Conservation (phyloP, 2,888 invertebrate genomes). For the Drosophila dives region DNA sequence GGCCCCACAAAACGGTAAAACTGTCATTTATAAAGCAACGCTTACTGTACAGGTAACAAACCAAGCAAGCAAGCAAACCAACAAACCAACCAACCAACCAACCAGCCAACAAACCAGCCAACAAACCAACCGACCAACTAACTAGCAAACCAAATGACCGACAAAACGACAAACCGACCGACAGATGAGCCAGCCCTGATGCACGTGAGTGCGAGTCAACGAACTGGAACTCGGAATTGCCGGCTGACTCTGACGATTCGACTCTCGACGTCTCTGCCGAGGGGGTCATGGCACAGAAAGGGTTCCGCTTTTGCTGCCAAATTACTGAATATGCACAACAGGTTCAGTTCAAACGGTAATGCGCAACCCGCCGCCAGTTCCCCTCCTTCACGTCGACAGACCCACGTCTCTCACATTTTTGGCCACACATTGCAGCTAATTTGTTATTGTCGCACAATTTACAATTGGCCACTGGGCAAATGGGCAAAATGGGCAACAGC, state of each 20-base stretch:
- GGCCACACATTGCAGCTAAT: constrained; percentile 69
- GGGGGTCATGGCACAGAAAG: constrained; percentile 47
- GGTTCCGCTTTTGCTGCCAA: constrained; percentile 68
- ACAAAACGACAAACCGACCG: constrained; percentile 16
- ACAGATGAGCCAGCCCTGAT: constrained; percentile 24
- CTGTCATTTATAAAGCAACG: constrained; percentile 70
- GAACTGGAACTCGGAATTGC: constrained; percentile 71
- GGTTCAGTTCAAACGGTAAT: constrained; percentile 70
- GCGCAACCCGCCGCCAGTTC: constrained; percentile 5
- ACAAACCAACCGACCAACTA: constrained; percentile 20
- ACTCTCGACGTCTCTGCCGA: constrained; percentile 43
- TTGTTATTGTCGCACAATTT: constrained; percentile 79
- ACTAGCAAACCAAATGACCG: constrained; percentile 13
- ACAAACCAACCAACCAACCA: constrained; percentile 13
- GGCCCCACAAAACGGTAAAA: constrained; percentile 71
- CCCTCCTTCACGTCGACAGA: background rate
- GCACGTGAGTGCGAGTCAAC: constrained; percentile 78
- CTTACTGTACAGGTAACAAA: constrained; percentile 47
- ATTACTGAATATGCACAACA: constrained; percentile 69
- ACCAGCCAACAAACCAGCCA: constrained; percentile 12
- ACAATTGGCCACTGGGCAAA: constrained; percentile 43
- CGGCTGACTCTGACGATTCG: constrained; percentile 50
- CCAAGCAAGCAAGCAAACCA: constrained; percentile 2
- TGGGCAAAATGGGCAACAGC: constrained; percentile 12
- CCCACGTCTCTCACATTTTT: constrained; percentile 5